A percentile compares a stretch with the other conserved stretches of the same genome.
Evolutionary conservation across 1,140 invertebrate species (phyloP).

Genomic region (Solenopsis invicta): DNA sequence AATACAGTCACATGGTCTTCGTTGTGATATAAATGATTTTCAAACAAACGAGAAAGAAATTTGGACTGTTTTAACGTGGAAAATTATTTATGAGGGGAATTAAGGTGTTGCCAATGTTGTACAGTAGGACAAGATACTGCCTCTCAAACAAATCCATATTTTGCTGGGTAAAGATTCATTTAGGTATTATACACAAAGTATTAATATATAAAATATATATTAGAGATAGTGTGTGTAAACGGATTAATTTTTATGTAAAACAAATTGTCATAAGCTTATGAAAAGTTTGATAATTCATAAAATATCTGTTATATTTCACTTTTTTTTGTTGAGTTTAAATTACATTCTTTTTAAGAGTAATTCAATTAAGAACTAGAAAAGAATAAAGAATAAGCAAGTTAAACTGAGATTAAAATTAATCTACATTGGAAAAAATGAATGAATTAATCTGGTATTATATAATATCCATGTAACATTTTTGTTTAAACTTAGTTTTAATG

Average conservation of each 20-base stretch:
- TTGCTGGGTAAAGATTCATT: not conserved
- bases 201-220: not conserved
- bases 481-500: not conserved
- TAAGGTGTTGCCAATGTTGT: slow-evolving; percentile 46
- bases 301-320: not conserved
- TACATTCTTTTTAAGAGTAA: not conserved
- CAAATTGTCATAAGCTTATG: not conserved
- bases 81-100: slow-evolving; percentile 12
- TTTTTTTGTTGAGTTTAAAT: not conserved
- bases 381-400: too few species aligned
- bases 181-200: slow-evolving; percentile 31
- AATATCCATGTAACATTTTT: not conserved
- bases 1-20: not conserved
- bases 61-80: not conserved
- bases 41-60: not conserved
- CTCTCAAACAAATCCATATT: not conserved
- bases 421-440: too few species aligned
- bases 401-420: too few species aligned
- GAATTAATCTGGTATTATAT: not conserved
- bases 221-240: not conserved
- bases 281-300: not conserved
- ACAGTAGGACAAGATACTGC: not conserved
- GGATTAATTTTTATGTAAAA: not conserved
- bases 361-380: not conserved
- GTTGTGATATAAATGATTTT: slow-evolving; percentile 4